Base-by-base conservation (phyloP, 2,797 vertebrate species). In the Amniataba percoides region DNA sequence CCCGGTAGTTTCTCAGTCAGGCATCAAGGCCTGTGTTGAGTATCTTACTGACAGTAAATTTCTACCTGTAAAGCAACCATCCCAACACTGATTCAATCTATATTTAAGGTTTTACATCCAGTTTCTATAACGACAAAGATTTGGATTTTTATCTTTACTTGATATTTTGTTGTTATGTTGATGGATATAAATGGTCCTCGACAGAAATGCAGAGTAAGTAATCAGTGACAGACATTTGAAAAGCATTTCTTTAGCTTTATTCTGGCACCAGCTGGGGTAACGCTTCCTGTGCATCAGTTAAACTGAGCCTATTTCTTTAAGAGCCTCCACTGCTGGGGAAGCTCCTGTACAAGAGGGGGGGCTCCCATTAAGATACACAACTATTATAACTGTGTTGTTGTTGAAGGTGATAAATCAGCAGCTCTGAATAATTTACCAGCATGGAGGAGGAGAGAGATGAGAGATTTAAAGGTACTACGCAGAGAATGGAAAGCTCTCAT, bases 381-480 rank as follows among this genome's bases (percentile, higher is more conserved):
- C 84, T 81, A 87, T 87, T 87, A 84, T 79, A 85, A 74, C 74
- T 73, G 85, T 84, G 86, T 86, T 91, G 87, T 85, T 91, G 87
- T 90, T 89, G 74, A 77, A 83, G 82, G 84, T 80, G 86, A 91
- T 92, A 92, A 90, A 91, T 93, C 90, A 92, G 84, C 80, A 63
- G 73, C 74, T 77, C 73, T 93, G 89, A 93, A 93, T 93, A 91
- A 93, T 93, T 93, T 86, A 93, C 83, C 78, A 90, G 83, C 76
- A 51, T 12, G 65, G 69, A 83, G 70, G 71, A 81, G 75, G 67
- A 75, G 71, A 70, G 72, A 65, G 45, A 69, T 60, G 69, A 80
- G 77, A 83, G 84, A 77, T 86, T 88, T 83, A 89, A 87, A 87
- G 79, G 80, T 87, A 81, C 82, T 60, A 62, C 66, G 70, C 64